Evolutionary conservation across 2,888 invertebrate genomes (phyloP), one percentile per base, ranked within the genome.

Genomic region (Lymantria dispar): DNA sequence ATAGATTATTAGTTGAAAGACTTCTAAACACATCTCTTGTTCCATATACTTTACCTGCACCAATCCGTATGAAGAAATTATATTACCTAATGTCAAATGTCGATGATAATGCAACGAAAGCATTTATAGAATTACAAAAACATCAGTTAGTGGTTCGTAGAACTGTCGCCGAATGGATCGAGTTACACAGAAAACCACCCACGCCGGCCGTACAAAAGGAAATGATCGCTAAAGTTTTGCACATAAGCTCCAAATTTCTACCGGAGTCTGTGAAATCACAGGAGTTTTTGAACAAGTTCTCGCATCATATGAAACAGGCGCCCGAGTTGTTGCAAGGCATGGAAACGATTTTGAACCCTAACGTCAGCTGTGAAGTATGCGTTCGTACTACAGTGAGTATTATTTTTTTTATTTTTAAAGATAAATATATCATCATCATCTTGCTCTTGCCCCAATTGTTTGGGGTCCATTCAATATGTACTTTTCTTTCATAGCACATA

Each of bases 1-100:
- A 99, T 85, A 94, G 97, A 71, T 87, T 99, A 47, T 82, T 99
- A 48, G 98, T 99, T 0, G 99, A 99, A 83, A 92, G 98, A 62
- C 92, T 99, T 30, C 83, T 99, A 40, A 98, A 99, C 77, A 98
- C 98, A 8, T 98, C 98, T 53, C 91, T 99, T 49, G 98, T 99
- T 43, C 99, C 99, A 0, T 99, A 98, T 82, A 97, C 97, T 59
- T 85, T 98, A 51, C 93, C 96, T 0, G 93, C 98, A 0, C 94
- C 95, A 15, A 96, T 98, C 54, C 93, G 98, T 56, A 99, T 99
- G 98, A 97, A 97, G 82, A 96, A 96, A 72, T 85, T 99, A 22
- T 97, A 97, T 76, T 97, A 98, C 77, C 87, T 99, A 38, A 94
- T 98, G 78, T 97, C 97, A 8, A 98, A 98, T 42, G 95, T 99